Percentiles rank a stretch among this genome's conserved stretches.
Evolutionary conservation across 2,113 vertebrate species (phyloP).

Genomic region (Silurus meridionalis): DNA sequence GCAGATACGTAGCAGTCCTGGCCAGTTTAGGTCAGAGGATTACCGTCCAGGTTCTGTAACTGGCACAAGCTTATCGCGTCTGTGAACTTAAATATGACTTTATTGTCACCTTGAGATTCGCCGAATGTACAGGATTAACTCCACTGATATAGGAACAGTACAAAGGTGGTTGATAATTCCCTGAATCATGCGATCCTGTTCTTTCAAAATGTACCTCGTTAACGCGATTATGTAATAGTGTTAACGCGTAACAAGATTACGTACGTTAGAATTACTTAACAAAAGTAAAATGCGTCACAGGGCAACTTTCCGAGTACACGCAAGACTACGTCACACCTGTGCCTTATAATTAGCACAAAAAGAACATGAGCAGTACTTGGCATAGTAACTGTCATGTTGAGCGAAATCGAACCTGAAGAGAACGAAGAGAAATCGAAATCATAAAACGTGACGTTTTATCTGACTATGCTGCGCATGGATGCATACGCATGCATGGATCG

Average conservation of each 20-base stretch:
- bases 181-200: neutral
- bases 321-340: neutral
- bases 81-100: neutral
- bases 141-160: neutral
- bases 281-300: neutral
- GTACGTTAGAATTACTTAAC: neutral
- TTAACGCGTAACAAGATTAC: too few relatives aligned
- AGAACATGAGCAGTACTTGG: neutral
- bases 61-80: neutral
- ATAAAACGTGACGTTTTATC: neutral
- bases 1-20: neutral
- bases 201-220: neutral
- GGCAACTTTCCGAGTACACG: neutral
- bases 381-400: neutral
- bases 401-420: neutral
- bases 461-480: neutral
- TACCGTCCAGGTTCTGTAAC: neutral
- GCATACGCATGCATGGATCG: too few relatives aligned
- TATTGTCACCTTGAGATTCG: neutral
- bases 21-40: neutral
- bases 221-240: neutral
- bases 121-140: neutral
- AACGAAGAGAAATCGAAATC: neutral
- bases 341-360: neutral
- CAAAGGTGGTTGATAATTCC: neutral